Evolutionary conservation across 2,797 vertebrate genomes (phyloP).

Genomic region (Clamator glandarius): DNA sequence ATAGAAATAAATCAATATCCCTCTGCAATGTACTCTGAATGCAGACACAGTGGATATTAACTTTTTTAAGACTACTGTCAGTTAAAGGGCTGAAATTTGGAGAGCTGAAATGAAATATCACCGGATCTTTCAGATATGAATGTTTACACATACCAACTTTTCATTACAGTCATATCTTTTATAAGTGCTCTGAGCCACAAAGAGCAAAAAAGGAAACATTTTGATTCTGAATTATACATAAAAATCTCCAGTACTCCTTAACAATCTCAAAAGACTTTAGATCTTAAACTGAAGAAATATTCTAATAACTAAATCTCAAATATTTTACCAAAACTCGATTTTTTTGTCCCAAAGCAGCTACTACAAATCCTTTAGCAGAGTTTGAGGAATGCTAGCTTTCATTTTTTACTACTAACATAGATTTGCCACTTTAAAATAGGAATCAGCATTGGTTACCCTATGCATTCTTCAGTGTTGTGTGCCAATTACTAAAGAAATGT

Average conservation of each 20-base stretch:
- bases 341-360: background rate
- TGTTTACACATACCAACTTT: background rate
- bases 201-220: background rate
- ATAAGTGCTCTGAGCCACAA: background rate
- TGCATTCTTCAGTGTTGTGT: background rate
- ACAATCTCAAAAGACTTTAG: background rate
- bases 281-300: background rate
- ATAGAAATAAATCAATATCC: background rate
- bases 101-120: background rate
- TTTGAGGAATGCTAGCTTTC: background rate
- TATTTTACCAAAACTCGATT: background rate
- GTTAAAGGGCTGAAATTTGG: background rate
- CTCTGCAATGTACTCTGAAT: background rate
- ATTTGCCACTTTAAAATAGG: background rate
- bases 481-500: background rate
- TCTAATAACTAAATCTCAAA: background rate
- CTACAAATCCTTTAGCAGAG: background rate
- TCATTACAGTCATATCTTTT: background rate
- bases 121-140: background rate
- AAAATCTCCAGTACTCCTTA: background rate
- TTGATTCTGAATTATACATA: background rate
- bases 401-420: background rate
- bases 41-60: background rate
- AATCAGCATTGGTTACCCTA: background rate
- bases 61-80: background rate